These are phyloP conservation scores for Prionace glauca DNA, from an alignment of 2,797 vertebrate genomes.

Conservation along the genomic window DNA sequence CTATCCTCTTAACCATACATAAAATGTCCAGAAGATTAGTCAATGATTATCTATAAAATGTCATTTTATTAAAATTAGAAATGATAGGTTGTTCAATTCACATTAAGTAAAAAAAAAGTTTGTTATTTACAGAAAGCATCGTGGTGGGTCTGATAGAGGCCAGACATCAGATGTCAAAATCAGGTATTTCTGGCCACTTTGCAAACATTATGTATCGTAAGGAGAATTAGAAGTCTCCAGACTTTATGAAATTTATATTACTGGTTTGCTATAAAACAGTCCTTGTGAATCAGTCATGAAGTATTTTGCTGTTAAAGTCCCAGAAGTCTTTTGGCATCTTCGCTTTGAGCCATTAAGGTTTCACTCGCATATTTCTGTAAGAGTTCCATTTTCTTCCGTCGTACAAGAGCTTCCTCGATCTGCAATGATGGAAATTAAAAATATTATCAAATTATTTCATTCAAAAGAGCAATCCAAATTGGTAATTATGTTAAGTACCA, in stretches of 20 bases:
- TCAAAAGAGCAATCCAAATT: not conserved
- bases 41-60: not conserved
- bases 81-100: not conserved
- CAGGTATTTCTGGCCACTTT: not conserved
- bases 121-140: slow-evolving; percentile 14
- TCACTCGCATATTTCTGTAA: slow-evolving; percentile 90
- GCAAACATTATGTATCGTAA: not conserved
- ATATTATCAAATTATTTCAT: not conserved
- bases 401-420: slow-evolving; percentile 88
- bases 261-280: not conserved
- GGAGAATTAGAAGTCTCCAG: not conserved
- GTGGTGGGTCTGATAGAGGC: not conserved
- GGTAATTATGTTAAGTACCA: not conserved
- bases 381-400: slow-evolving; percentile 94
- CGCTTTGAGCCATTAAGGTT: slow-evolving; percentile 84
- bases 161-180: not conserved
- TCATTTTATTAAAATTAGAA: slow-evolving; percentile 10
- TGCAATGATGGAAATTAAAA: slow-evolving; percentile 47
- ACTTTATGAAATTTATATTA: not conserved
- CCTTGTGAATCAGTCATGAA: not conserved
- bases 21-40: not conserved
- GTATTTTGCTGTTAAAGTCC: slow-evolving; percentile 61
- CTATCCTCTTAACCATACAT: not conserved
- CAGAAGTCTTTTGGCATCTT: slow-evolving; percentile 77
- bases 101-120: not conserved